Percentiles rank a stretch among this genome's conserved stretches.
Evolutionary conservation across 2,797 vertebrate species (phyloP).

Genomic region (Podarcis siculus): DNA sequence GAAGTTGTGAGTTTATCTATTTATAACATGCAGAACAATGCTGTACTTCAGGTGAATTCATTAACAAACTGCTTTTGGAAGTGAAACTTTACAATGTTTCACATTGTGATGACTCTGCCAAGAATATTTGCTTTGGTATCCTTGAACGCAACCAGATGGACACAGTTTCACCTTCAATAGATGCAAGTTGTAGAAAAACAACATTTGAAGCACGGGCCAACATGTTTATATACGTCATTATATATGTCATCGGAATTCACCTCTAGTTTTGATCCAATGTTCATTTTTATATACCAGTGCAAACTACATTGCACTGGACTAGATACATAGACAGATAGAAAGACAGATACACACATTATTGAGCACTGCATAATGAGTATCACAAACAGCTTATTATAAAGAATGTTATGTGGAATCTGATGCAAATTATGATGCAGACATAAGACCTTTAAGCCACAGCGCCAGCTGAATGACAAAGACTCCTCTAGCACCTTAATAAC

Average conservation of each 20-base stretch:
- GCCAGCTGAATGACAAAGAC: not conserved
- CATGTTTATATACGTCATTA: not conserved
- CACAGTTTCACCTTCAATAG: not conserved
- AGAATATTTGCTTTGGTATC: not conserved
- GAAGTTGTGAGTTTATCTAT: not conserved
- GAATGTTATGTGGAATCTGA: slow-evolving; percentile 13
- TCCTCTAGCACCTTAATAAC: not conserved
- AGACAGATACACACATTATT: not conserved
- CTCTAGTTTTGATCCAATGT: not conserved
- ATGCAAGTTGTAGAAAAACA: not conserved
- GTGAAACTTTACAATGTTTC: not conserved
- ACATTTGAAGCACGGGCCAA: not conserved
- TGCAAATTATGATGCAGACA: slow-evolving; percentile 60
- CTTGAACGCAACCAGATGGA: not conserved
- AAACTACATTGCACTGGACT: slow-evolving; percentile 19
- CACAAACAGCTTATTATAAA: slow-evolving; percentile 36
- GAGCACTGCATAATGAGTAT: slow-evolving; percentile 33
- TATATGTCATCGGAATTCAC: not conserved
- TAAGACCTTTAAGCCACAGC: slow-evolving; percentile 31
- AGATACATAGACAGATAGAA: slow-evolving; percentile 23
- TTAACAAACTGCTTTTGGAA: not conserved
- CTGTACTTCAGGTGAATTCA: not conserved
- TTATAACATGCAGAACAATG: not conserved
- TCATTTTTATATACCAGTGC: slow-evolving; percentile 34
- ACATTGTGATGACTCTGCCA: not conserved